Evolutionary conservation across 1,140 invertebrate genomes (phyloP).

Genomic region (Drosophila seguyi): DNA sequence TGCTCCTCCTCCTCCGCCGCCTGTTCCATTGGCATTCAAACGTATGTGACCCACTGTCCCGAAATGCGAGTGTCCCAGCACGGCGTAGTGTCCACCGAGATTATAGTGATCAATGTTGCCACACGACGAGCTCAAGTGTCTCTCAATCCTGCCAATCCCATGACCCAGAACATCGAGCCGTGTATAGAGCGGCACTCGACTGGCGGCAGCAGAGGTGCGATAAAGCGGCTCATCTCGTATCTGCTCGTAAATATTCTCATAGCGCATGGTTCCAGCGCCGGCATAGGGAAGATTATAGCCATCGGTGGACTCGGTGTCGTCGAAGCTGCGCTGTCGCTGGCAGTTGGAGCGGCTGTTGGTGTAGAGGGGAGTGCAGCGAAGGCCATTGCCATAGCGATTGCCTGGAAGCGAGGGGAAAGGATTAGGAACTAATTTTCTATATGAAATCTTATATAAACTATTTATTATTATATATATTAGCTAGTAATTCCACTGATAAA

Average conservation of each 20-base stretch:
- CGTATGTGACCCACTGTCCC: slow-evolving; percentile 84
- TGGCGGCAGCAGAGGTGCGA: slow-evolving; percentile 52
- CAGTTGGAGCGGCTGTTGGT: slow-evolving; percentile 63
- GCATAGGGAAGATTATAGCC: slow-evolving; percentile 76
- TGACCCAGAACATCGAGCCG: slow-evolving; percentile 86
- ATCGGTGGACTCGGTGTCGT: slow-evolving; percentile 84
- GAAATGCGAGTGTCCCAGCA: slow-evolving; percentile 83
- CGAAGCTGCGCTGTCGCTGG: slow-evolving; percentile 82
- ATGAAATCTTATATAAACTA: background rate
- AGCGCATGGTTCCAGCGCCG: slow-evolving; percentile 63
- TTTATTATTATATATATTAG: background rate
- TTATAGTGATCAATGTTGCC: slow-evolving; percentile 87
- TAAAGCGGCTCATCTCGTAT: slow-evolving; percentile 86
- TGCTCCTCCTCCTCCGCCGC: slow-evolving; percentile 5
- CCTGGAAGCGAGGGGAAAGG: slow-evolving; percentile 14
- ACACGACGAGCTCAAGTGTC: slow-evolving; percentile 87
- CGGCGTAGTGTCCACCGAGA: slow-evolving; percentile 82
- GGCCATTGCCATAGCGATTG: slow-evolving; percentile 67
- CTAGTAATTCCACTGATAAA: too few species aligned
- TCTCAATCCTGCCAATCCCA: slow-evolving; percentile 87
- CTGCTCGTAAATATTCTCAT: slow-evolving; percentile 86
- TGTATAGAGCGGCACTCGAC: slow-evolving; percentile 86
- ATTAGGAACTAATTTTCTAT: background rate
- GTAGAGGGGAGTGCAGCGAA: slow-evolving; percentile 61
- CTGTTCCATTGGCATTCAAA: slow-evolving; percentile 65